A percentile compares a stretch with the other conserved stretches of the same genome.
phyloP scores from a whole-genome alignment of 1,140 invertebrate genomes.

The Leptestheria dahalacensis region DNA sequence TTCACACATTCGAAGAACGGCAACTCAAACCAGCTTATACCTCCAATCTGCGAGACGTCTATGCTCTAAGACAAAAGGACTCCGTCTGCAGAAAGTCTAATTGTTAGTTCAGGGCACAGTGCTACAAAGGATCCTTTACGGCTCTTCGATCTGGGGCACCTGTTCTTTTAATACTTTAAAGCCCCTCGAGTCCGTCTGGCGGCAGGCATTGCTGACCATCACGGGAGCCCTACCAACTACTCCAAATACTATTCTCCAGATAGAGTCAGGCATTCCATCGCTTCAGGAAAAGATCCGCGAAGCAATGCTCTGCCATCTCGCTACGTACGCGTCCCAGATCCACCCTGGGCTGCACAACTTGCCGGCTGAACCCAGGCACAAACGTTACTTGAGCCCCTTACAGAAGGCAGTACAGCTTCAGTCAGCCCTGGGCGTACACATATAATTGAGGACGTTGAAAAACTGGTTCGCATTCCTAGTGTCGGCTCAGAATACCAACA shows the following conservation, averaged over 20 bases:
- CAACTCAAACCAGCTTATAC: not conserved
- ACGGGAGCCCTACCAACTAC: not conserved
- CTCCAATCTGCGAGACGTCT: not conserved
- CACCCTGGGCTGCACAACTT: not conserved
- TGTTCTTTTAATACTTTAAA: not conserved
- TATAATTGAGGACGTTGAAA: not conserved
- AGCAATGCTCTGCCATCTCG: not conserved
- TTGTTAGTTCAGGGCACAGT: not conserved
- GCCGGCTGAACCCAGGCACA: not conserved
- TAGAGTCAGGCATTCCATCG: conserved; percentile 2
- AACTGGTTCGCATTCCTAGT: not conserved
- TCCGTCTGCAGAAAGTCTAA: not conserved
- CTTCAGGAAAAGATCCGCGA: not conserved
- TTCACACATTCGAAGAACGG: not conserved
- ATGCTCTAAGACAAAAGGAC: not conserved
- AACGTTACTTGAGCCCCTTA: not conserved
- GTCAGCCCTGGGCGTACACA: not conserved
- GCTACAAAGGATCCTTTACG: not conserved
- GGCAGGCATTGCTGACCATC: not conserved
- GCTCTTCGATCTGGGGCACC: not conserved
- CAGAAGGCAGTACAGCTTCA: not conserved
- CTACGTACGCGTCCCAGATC: not conserved
- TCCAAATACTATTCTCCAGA: not conserved
- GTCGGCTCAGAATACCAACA: not conserved
- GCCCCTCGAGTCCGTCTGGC: not conserved